Evolutionary conservation across 2,113 vertebrate species (phyloP).

Genomic region (Phrynosoma platyrhinos): DNA sequence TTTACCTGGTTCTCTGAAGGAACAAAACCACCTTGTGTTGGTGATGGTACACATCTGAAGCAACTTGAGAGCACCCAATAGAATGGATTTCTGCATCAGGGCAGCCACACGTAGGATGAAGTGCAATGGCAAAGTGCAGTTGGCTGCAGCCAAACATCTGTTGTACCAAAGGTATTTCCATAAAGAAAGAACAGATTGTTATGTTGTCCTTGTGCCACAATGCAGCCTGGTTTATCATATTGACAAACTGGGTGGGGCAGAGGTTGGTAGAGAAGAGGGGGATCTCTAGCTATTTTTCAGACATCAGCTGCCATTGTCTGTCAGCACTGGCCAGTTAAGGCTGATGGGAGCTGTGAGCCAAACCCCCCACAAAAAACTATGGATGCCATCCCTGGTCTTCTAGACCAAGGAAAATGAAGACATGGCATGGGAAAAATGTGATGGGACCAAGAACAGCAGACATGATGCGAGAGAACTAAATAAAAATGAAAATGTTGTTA

Average conservation of each 20-base stretch:
- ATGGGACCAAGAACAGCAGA: neutral
- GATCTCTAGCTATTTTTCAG: neutral
- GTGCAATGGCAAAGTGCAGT: no score
- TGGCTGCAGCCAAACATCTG: neutral
- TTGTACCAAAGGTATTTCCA: no score
- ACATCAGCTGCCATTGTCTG: no score
- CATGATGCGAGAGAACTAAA: no score
- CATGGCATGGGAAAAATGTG: neutral
- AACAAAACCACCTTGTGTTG: neutral
- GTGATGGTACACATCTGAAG: no score
- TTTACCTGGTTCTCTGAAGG: neutral
- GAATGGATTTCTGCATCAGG: no score
- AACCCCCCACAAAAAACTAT: no score
- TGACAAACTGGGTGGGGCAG: neutral
- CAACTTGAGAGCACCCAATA: no score
- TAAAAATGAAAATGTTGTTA: no score
- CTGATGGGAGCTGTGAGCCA: no score
- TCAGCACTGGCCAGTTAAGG: no score
- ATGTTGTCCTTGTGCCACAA: neutral
- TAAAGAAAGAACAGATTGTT: neutral
- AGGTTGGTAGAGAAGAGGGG: neutral
- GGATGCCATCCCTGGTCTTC: neutral
- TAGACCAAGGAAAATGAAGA: neutral
- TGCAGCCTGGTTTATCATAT: no score
- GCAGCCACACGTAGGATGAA: neutral